Evolutionary conservation across 1,140 invertebrate genomes (phyloP), one percentile per base, ranked within the genome.

Genomic region (Nephotettix cincticeps): DNA sequence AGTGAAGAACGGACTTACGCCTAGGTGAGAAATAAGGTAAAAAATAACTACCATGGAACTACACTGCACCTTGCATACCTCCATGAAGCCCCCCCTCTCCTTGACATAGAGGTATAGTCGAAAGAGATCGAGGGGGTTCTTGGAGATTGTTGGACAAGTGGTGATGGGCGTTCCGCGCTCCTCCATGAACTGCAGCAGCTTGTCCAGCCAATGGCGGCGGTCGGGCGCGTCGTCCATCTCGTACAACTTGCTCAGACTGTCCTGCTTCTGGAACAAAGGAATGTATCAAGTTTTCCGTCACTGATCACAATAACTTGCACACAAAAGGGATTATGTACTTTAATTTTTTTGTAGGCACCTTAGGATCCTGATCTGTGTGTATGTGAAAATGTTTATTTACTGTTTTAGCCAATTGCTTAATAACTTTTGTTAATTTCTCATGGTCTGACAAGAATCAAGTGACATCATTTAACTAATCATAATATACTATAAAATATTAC

Each of bases 121-220:
- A 88, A 95, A 99, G 76, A 99, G 90, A 90, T 99, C 97, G 77
- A 99, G 88, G 78, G 96, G 95, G 85, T 97, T 95, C 87, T 99
- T 99, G 83, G 93, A 96, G 83, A 99, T 98, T 77, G 94, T 95
- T 54, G 97, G 97, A 85, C 96, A 96, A 75, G 94, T 91, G 69
- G 93, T 93, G 75, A 99, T 94, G 54, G 96, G 94, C 72, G 93
- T 92, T 75, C 93, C 90, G 75, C 93, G 84, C 78, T 97, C 94
- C 81, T 98, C 96, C 91, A 98, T 95, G 82, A 95, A 98, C 69
- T 89, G 86, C 70, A 98, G 87, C 75, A 98, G 85, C 80, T 95
- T 92, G 82, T 98, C 96, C 73, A 99, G 85, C 91, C 96, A 98
- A 73, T 86, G 87, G 73, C 93, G 86, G 74, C 96, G 84, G 76